Percentiles rank a stretch among this genome's conserved stretches.
Evolutionary conservation across 2,113 vertebrate species (phyloP).

Genomic region (Dascyllus trimaculatus): DNA sequence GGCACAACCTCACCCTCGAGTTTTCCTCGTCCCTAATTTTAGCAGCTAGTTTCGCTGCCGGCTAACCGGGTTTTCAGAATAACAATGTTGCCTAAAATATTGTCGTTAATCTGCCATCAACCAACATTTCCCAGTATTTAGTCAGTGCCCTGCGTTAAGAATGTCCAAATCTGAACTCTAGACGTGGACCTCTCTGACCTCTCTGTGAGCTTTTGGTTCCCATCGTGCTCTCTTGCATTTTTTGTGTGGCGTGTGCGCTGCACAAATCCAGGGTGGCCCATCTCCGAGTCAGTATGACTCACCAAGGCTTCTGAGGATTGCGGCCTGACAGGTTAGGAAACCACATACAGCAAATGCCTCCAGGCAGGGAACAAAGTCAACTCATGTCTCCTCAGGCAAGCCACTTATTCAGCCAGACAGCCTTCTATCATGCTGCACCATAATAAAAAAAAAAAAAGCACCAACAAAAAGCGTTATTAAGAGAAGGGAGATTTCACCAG

Average conservation of each 20-base stretch:
- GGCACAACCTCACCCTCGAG: background rate
- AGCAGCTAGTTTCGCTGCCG: background rate
- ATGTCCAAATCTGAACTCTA: constrained; percentile 7
- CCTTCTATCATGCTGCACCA: constrained; percentile 30
- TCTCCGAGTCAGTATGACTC: constrained; percentile 71
- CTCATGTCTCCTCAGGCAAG: constrained; percentile 65
- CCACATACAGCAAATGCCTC: constrained; percentile 65
- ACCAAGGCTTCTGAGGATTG: constrained; percentile 73
- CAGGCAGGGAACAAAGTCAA: constrained; percentile 68
- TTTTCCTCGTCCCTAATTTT: background rate
- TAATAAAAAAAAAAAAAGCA: constrained; percentile 34
- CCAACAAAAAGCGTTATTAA: constrained; percentile 9
- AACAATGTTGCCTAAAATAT: background rate
- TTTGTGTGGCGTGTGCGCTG: constrained; percentile 44
- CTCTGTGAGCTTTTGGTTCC: constrained; percentile 44
- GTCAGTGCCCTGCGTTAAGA: background rate
- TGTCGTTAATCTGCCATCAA: background rate
- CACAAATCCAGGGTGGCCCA: constrained; percentile 62
- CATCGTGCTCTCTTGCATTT: constrained; percentile 16
- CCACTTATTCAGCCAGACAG: constrained; percentile 47
- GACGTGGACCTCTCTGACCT: constrained; percentile 32
- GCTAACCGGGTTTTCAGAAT: background rate
- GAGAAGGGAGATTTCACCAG: constrained; percentile 23
- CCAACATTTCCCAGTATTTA: background rate
- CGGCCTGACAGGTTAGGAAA: constrained; percentile 79